Base-by-base conservation (phyloP, 2,888 invertebrate genomes). In the Lithophane semibrunnea region DNA sequence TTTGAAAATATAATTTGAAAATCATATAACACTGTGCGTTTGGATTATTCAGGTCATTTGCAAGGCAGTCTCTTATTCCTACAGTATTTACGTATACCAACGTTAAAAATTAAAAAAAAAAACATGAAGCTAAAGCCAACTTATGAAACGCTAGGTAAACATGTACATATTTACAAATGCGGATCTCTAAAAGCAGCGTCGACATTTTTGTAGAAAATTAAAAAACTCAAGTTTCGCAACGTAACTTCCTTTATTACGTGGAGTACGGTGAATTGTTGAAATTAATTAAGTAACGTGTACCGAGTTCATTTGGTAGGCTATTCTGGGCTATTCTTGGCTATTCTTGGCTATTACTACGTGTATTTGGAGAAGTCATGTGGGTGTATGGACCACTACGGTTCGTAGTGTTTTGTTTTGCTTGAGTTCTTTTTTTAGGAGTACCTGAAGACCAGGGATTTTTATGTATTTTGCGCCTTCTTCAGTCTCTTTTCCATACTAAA, bases 201-300 rank as follows among this genome's bases (percentile, higher is more conserved):
- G 72, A 85, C 79, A 67, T 86, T 88, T 88, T 86, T 81, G 75
- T 79, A 85, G 86, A 83, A 80, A 82, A 88, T 87, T 80, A 90
- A 91, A 89, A 90, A 88, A 84, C 81, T 89, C 88, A 85, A 88
- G 88, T 90, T 91, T 86, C 82, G 82, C 84, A 79, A 72, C 69
- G 70, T 78, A 86, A 86, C 86, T 92, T 90, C 89, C 90, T 91
- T 91, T 91, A 92, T 91, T 90, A 91, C 90, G 89, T 88, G 89
- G 89, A 91, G 88, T 87, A 77, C 79, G 79, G 88, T 88, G 92
- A 92, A 94, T 93, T 93, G 92, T 93, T 93, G 92, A 91, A 94
- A 94, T 94, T 93, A 94, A 93, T 91, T 93, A 91, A 92, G 91
- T 91, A 88, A 86, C 79, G 83, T 90, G 89, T 85, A 87, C 84